phyloP scores from a whole-genome alignment of 2,113 vertebrate species.

The Poicephalus meyeri region DNA sequence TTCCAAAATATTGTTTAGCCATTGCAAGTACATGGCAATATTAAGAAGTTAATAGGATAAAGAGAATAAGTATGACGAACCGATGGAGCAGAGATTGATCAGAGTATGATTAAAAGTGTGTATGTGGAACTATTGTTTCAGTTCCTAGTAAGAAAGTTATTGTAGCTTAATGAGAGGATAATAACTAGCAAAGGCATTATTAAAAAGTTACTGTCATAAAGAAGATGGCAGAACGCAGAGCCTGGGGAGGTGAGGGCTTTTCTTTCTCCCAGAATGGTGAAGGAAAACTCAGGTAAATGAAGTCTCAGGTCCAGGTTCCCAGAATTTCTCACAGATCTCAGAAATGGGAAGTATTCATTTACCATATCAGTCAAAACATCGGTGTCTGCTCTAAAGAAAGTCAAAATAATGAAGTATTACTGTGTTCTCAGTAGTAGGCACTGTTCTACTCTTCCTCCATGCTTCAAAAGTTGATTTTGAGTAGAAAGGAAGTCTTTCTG shows the following conservation, averaged over 20 bases:
- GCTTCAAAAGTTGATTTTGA: not conserved
- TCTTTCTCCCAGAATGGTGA: not conserved
- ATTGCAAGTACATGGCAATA: accelerated
- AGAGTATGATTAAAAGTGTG: not conserved
- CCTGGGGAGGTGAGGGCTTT: not conserved
- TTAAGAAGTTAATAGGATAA: not conserved
- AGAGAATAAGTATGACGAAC: not conserved
- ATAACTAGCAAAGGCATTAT: not conserved
- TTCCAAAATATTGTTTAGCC: not conserved
- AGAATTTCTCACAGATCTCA: not conserved
- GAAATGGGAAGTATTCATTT: not conserved
- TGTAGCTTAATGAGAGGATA: not conserved
- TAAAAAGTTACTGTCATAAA: not conserved
- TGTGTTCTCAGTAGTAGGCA: not conserved
- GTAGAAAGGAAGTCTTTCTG: not conserved
- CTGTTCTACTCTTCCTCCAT: not conserved
- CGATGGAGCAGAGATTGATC: not conserved
- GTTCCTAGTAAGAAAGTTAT: not conserved
- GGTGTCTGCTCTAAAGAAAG: not conserved
- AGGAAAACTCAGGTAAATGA: not conserved
- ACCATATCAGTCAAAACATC: not conserved
- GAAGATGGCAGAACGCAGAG: not conserved
- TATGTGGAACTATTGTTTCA: not conserved
- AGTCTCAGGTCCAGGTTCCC: not conserved
- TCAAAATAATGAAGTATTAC: not conserved